Percentiles rank a stretch among this genome's conserved stretches.
Evolutionary conservation across 2,113 vertebrate genomes (phyloP).

Genomic region (Erythrolamprus reginae): DNA sequence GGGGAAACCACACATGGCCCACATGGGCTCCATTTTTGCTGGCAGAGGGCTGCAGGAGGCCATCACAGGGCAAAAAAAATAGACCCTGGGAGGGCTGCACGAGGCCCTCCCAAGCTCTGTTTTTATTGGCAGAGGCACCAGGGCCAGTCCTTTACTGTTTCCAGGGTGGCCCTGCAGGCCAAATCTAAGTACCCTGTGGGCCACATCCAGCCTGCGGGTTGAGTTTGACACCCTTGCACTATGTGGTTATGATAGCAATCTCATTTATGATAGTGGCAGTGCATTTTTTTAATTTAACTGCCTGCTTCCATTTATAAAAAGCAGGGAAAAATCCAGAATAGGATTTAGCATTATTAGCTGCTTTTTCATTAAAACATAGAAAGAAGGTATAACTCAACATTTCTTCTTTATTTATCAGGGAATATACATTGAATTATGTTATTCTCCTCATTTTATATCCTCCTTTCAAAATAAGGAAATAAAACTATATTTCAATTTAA

Average conservation of each 20-base stretch:
- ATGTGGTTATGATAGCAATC: background rate
- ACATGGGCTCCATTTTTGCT: no score
- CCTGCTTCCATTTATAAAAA: background rate
- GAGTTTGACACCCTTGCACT: background rate
- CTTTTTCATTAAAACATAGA: background rate
- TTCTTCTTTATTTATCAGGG: background rate
- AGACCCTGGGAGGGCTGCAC: no score
- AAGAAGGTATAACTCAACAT: background rate
- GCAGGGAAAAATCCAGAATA: background rate
- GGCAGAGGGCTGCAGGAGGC: no score
- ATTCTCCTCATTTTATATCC: background rate
- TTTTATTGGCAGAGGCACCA: no score
- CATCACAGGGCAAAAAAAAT: no score
- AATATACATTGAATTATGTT: background rate
- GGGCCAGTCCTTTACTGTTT: no score
- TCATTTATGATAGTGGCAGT: background rate
- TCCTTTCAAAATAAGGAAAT: background rate
- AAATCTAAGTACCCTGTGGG: no score
- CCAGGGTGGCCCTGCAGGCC: no score
- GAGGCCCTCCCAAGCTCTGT: no score
- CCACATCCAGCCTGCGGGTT: no score
- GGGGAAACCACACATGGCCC: no score
- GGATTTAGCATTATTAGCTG: background rate
- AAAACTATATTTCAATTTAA: background rate
- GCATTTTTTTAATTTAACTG: background rate